Conservation (phyloP, 2,797 vertebrate genomes). For the Smutsia temminckii region DNA sequence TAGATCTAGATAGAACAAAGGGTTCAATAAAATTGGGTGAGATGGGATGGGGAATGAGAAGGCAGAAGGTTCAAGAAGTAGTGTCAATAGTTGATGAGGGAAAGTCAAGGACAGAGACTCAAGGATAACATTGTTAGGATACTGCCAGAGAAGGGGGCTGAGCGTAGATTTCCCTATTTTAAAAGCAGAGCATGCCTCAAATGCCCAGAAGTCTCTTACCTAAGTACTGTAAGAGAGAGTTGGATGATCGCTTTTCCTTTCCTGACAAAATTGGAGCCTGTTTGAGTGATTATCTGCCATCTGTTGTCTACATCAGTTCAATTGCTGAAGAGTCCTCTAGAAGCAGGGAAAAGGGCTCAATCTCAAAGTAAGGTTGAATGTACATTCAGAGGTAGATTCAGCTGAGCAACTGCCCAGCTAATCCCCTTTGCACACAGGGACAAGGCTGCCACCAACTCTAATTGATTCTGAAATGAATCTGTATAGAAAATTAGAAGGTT, state of each 20-base stretch:
- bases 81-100: background rate
- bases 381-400: conserved; percentile 87
- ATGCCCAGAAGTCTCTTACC: conserved; percentile 47
- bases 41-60: background rate
- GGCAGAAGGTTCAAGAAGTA: background rate
- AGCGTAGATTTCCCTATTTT: conserved; percentile 64
- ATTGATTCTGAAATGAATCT: conserved; percentile 94
- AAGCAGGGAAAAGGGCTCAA: conserved; percentile 83
- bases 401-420: conserved; percentile 89
- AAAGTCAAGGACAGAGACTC: conserved; percentile 38
- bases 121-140: background rate
- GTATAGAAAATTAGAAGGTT: conserved; percentile 90
- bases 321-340: conserved; percentile 84
- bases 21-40: background rate
- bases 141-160: fast-evolving
- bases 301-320: conserved; percentile 88
- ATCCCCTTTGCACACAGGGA: conserved; percentile 92
- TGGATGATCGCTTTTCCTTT: conserved; percentile 73
- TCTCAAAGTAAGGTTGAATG: conserved; percentile 84
- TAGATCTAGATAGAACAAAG: background rate
- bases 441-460: conserved; percentile 89
- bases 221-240: conserved; percentile 65
- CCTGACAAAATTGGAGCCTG: conserved; percentile 79
- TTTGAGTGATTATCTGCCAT: conserved; percentile 90
- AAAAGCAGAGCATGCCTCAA: conserved; percentile 55